Percentiles rank a stretch among this genome's conserved stretches.
phyloP scores from a whole-genome alignment of 1,140 invertebrate species.

The Zaprionus taronus region DNA sequence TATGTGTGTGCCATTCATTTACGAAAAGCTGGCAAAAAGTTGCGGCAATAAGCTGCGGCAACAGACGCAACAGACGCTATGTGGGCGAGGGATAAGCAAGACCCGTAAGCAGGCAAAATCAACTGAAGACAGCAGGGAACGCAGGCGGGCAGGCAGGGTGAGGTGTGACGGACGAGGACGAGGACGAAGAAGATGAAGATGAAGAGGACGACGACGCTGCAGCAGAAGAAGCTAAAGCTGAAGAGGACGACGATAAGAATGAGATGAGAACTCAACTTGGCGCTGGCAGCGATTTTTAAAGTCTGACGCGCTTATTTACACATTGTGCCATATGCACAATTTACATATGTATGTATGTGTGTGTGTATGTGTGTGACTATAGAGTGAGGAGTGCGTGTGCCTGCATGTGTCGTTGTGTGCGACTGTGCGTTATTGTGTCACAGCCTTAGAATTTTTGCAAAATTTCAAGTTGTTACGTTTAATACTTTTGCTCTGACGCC shows the following conservation, averaged over 20 bases:
- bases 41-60: conserved; percentile 64
- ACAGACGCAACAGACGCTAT: conserved; percentile 34
- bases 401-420: conserved; percentile 27
- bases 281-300: conserved; percentile 63
- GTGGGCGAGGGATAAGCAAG: conserved; percentile 33
- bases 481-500: conserved; percentile 52
- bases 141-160: not conserved
- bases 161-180: not conserved
- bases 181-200: not conserved
- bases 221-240: not conserved
- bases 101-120: conserved; percentile 49
- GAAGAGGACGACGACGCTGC: not conserved
- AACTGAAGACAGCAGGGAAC: conserved; percentile 12
- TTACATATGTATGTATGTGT: conserved; percentile 32
- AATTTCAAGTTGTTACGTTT: conserved; percentile 69
- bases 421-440: conserved; percentile 41
- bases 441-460: conserved; percentile 45
- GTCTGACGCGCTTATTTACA: conserved; percentile 74
- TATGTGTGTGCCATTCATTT: conserved; percentile 62
- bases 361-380: not conserved
- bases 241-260: conserved; percentile 1
- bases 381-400: not conserved
- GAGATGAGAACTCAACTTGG: not conserved
- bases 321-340: conserved; percentile 57
- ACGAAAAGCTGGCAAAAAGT: conserved; percentile 71